Percentiles rank a stretch among this genome's conserved stretches.
These are phyloP conservation scores for Pomatorhinus ruficollis DNA, from an alignment of 2,113 vertebrate species.

Conservation along the genomic window DNA sequence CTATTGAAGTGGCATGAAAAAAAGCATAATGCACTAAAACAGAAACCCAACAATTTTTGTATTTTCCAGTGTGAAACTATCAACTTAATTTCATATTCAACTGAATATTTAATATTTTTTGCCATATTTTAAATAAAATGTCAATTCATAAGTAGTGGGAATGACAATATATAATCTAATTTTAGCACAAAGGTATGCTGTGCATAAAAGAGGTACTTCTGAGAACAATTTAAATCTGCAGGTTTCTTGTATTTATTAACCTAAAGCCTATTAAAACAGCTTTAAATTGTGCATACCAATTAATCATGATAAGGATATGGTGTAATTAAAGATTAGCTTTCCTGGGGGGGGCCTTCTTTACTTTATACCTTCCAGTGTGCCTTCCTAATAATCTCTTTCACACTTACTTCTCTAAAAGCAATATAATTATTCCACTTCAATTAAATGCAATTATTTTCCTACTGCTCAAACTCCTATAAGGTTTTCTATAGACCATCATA, in stretches of 20 bases:
- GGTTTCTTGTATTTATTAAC: not conserved
- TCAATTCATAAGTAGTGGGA: not conserved
- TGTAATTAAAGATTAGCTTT: slow-evolving; percentile 52
- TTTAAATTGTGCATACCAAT: not conserved
- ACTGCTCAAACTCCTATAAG: not conserved
- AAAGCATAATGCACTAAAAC: not conserved
- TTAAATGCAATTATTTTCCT: slow-evolving; percentile 43
- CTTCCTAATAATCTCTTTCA: slow-evolving; percentile 34
- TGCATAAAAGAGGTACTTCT: not conserved
- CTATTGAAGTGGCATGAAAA: not conserved
- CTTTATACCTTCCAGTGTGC: slow-evolving; percentile 20
- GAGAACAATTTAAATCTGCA: not conserved
- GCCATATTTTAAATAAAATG: not conserved
- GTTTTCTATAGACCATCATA: not conserved
- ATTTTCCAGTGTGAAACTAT: not conserved
- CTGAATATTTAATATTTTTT: not conserved
- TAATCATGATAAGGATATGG: not conserved
- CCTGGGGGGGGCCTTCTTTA: not conserved
- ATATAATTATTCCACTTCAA: slow-evolving; percentile 24
- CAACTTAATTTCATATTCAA: not conserved
- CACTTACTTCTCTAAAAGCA: slow-evolving; percentile 5
- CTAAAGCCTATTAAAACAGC: not conserved
- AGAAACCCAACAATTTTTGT: not conserved
- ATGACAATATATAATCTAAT: not conserved
- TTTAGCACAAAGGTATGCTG: not conserved